These are phyloP conservation scores for Stegana nigrithorax DNA, from an alignment of 2,888 invertebrate genomes.

Conservation along the genomic window DNA sequence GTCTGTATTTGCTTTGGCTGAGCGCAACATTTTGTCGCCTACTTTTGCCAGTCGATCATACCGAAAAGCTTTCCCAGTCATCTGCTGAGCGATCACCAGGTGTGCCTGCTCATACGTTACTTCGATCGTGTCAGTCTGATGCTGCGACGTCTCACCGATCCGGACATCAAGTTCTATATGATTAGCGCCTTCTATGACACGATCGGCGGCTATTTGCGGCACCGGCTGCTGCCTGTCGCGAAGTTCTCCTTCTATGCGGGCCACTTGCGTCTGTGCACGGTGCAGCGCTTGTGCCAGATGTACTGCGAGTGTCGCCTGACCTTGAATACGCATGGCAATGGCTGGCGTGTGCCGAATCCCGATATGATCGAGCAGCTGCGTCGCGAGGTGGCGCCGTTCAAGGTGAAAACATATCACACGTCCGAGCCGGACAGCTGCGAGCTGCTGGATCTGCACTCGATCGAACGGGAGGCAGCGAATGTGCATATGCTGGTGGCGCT, in stretches of 20 bases:
- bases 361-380: conserved; percentile 45
- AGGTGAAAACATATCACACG: background rate
- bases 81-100: conserved; percentile 46
- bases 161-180: background rate
- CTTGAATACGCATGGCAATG: conserved; percentile 61
- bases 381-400: conserved; percentile 45
- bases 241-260: conserved; percentile 61
- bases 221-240: conserved; percentile 49
- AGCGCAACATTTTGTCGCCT: background rate
- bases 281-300: conserved; percentile 43
- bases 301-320: conserved; percentile 46
- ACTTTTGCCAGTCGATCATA: conserved; percentile 43
- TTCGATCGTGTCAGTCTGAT: conserved; percentile 51
- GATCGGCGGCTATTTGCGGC: conserved; percentile 56
- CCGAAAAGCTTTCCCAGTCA: conserved; percentile 47
- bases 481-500: conserved; percentile 53
- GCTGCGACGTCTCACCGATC: conserved; percentile 38
- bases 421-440: conserved; percentile 43
- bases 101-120: conserved; percentile 50
- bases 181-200: conserved; percentile 53
- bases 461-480: conserved; percentile 35
- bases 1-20: background rate
- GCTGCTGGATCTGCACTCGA: conserved; percentile 42
- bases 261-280: conserved; percentile 38
- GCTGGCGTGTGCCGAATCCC: conserved; percentile 45